Evolutionary conservation across 2,797 vertebrate genomes (phyloP).

Genomic region (Tenualosa ilisha): DNA sequence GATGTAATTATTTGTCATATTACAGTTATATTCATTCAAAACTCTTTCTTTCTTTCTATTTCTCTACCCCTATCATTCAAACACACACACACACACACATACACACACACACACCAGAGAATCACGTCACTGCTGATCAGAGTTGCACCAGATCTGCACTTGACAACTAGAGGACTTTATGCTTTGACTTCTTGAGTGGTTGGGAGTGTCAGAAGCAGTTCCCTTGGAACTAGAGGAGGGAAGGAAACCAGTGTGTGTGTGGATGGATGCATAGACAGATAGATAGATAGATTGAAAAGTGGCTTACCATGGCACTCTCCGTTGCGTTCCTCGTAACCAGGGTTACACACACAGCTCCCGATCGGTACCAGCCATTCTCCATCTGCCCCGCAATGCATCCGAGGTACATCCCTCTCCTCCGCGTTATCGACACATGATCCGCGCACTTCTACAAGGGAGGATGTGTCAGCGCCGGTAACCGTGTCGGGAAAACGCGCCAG

Average conservation of each 20-base stretch:
- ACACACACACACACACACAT: neutral
- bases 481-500: conserved; percentile 96
- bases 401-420: conserved; percentile 95
- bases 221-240: neutral
- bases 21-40: too few relatives aligned
- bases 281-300: conserved; percentile 7
- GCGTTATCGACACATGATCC: conserved; percentile 97
- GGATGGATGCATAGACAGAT: neutral
- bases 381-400: conserved; percentile 98
- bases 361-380: conserved; percentile 98
- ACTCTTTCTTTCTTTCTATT: too few relatives aligned
- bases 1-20: too few relatives aligned
- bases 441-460: conserved; percentile 94
- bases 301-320: conserved; percentile 93
- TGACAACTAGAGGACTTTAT: conserved; percentile 35
- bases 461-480: conserved; percentile 91
- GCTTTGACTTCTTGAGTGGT: conserved; percentile 30
- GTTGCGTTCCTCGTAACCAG: conserved; percentile 90
- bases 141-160: conserved; percentile 23
- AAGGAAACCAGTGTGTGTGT: neutral
- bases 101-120: neutral
- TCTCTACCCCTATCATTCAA: neutral
- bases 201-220: too few relatives aligned
- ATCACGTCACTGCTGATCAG: conserved; percentile 32
- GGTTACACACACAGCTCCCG: conserved; percentile 94